Evolutionary conservation across 2,888 invertebrate species (phyloP).

Genomic region (Aplocera efformata): DNA sequence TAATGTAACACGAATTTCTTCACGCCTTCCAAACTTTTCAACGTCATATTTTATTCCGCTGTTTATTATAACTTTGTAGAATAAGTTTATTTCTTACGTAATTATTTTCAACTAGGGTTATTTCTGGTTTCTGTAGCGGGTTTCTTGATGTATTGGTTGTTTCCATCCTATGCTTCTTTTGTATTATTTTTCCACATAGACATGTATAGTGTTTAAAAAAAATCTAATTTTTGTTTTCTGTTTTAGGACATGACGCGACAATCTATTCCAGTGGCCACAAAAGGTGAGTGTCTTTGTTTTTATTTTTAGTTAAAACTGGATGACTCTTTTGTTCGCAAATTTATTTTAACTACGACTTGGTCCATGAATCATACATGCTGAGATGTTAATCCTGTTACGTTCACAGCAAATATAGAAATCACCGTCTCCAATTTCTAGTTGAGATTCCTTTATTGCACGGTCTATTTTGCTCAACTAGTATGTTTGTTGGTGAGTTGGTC

Average conservation of each 20-base stretch:
- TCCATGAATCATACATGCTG: conserved; percentile 49
- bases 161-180: conserved; percentile 21
- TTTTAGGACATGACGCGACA: conserved; percentile 80
- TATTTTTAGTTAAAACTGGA: conserved; percentile 1
- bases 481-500: too few species aligned
- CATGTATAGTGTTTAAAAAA: conserved; percentile 4
- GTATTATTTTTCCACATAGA: conserved; percentile 4
- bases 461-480: too few species aligned
- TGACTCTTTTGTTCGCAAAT: conserved; percentile 2
- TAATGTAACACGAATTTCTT: too few species aligned
- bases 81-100: too few species aligned
- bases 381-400: conserved; percentile 16
- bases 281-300: conserved; percentile 57
- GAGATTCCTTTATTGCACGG: neutral
- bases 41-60: too few species aligned
- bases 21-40: too few species aligned
- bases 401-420: conserved; percentile 28
- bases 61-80: too few species aligned
- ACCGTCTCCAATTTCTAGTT: neutral
- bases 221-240: conserved; percentile 49
- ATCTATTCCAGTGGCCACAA: conserved; percentile 76
- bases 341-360: conserved; percentile 13
- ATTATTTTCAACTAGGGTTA: too few species aligned
- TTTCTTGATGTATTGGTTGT: conserved; percentile 6
- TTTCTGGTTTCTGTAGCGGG: too few species aligned